These are phyloP conservation scores for Bombus polaris DNA, from an alignment of 1,140 invertebrate species.

Conservation along the genomic window DNA sequence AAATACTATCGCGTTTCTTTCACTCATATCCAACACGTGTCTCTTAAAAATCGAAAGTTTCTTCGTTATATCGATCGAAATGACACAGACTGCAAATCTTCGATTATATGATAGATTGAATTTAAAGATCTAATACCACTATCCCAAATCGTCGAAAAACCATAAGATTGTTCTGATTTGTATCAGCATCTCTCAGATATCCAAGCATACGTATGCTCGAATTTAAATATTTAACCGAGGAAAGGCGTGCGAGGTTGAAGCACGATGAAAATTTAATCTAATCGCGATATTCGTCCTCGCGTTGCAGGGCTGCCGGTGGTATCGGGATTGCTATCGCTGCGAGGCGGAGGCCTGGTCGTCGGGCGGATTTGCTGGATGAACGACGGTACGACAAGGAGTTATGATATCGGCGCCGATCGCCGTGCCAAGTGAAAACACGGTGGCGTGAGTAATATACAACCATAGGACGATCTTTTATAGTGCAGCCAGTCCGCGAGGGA, in stretches of 20 bases:
- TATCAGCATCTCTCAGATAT: not conserved
- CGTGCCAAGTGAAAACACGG: constrained; percentile 82
- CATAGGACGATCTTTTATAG: constrained; percentile 81
- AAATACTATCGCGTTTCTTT: too few relatives aligned
- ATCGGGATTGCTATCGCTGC: constrained; percentile 78
- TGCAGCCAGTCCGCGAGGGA: constrained; percentile 74
- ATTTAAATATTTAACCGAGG: not conserved
- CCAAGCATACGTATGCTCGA: not conserved
- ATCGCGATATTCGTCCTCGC: constrained; percentile 60
- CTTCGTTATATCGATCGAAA: too few relatives aligned
- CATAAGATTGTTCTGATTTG: too few relatives aligned
- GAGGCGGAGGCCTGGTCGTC: constrained; percentile 62
- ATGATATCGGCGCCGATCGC: constrained; percentile 82
- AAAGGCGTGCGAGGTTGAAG: constrained; percentile 27
- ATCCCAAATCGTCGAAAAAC: not conserved
- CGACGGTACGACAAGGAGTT: constrained; percentile 82
- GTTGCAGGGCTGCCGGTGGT: constrained; percentile 53
- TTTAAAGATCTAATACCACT: not conserved
- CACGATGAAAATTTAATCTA: constrained; percentile 47
- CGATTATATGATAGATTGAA: not conserved
- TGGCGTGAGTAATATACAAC: constrained; percentile 83
- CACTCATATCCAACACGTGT: too few relatives aligned
- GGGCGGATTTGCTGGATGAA: constrained; percentile 77
- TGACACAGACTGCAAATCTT: too few relatives aligned
- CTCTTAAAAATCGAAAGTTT: too few relatives aligned